phyloP scores from a whole-genome alignment of 2,113 vertebrate genomes.

The Nothoprocta perdicaria region DNA sequence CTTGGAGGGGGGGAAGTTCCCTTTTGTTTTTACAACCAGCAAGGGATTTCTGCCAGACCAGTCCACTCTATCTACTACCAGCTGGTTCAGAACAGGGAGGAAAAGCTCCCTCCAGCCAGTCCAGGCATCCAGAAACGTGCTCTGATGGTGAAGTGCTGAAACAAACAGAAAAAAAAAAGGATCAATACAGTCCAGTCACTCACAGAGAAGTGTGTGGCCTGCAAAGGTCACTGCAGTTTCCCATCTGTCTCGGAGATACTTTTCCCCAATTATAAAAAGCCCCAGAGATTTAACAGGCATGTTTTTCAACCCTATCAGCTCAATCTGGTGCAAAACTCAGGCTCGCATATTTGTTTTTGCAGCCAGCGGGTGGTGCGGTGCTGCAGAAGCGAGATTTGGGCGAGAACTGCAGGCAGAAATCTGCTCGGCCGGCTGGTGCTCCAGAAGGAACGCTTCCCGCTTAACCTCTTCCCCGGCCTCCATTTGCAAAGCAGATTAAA shows the following conservation, averaged over 20 bases:
- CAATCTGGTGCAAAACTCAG: conserved; percentile 70
- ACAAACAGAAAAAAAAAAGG: background rate
- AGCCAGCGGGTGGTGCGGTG: conserved; percentile 67
- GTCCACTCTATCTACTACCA: background rate
- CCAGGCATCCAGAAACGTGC: background rate
- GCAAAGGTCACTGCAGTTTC: conserved; percentile 51
- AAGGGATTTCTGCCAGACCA: conserved; percentile 5
- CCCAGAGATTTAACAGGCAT: conserved; percentile 68
- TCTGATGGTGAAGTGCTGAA: background rate
- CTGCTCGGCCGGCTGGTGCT: conserved; percentile 68
- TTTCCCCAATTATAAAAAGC: conserved; percentile 58
- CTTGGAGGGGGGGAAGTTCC: too few relatives aligned
- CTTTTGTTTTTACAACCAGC: background rate
- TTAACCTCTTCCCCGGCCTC: conserved; percentile 62
- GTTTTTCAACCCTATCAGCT: conserved; percentile 65
- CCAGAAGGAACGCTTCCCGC: conserved; percentile 63
- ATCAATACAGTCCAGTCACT: conserved; percentile 46
- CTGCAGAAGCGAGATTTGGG: conserved; percentile 61
- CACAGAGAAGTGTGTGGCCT: background rate
- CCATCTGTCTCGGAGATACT: conserved; percentile 43
- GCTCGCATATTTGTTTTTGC: conserved; percentile 68
- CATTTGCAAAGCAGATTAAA: conserved; percentile 66
- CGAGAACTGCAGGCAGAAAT: conserved; percentile 70
- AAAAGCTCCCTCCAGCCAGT: background rate
- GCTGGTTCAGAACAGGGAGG: background rate